Evolutionary conservation across 2,888 invertebrate genomes (phyloP).

Genomic region (Abrostola tripartita): DNA sequence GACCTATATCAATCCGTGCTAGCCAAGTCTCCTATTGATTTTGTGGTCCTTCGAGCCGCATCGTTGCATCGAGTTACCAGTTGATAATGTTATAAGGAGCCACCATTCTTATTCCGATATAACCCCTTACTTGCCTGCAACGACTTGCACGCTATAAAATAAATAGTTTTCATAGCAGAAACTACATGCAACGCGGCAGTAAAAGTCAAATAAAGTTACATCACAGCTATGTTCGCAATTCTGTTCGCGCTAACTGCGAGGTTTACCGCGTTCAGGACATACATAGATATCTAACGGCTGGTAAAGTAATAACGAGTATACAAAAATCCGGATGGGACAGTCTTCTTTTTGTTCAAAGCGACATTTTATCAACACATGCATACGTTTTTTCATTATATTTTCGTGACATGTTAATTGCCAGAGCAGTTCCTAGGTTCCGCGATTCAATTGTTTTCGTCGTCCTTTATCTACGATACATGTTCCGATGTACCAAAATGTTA

Average conservation of each 20-base stretch:
- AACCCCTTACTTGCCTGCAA: background rate
- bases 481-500: too few relatives aligned
- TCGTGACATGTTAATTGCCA: too few relatives aligned
- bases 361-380: too few relatives aligned
- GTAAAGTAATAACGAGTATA: slow-evolving; percentile 13
- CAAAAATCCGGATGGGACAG: background rate
- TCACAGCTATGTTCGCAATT: slow-evolving; percentile 9
- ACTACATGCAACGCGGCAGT: slow-evolving; percentile 21
- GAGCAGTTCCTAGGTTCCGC: too few relatives aligned
- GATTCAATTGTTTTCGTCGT: too few relatives aligned
- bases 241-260: slow-evolving; percentile 39
- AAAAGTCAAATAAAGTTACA: slow-evolving; percentile 48
- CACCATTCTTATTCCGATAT: background rate
- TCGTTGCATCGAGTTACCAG: background rate
- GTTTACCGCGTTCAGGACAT: slow-evolving; percentile 33
- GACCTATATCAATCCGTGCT: too few relatives aligned
- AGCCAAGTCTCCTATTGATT: background rate
- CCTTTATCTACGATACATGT: too few relatives aligned
- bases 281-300: slow-evolving; percentile 14
- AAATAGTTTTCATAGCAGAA: slow-evolving; percentile 34
- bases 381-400: too few relatives aligned
- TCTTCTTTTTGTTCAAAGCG: too few relatives aligned
- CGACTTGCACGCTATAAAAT: slow-evolving; percentile 14
- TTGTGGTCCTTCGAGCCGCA: background rate
- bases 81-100: background rate